Evolutionary conservation across 2,797 vertebrate species (phyloP).

Genomic region (Mus caroli): DNA sequence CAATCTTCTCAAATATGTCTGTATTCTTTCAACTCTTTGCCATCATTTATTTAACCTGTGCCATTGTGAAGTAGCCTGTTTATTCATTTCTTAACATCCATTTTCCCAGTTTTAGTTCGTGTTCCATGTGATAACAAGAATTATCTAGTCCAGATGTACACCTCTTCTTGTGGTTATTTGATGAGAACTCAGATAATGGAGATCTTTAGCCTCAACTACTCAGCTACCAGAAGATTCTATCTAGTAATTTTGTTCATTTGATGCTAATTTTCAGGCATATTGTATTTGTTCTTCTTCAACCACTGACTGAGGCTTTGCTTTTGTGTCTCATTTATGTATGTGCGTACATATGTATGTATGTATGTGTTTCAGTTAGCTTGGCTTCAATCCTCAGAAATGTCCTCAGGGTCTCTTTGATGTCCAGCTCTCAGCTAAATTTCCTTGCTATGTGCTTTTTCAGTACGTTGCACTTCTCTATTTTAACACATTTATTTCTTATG

Average conservation of each 20-base stretch:
- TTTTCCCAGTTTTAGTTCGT: not conserved
- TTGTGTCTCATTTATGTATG: not conserved
- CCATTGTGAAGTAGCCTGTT: not conserved
- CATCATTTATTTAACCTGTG: not conserved
- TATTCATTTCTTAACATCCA: not conserved
- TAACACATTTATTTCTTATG: slow-evolving; percentile 33
- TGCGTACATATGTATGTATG: not conserved
- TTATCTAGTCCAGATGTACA: not conserved
- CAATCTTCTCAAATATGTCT: not conserved
- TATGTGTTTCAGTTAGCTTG: not conserved
- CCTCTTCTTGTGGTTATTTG: not conserved
- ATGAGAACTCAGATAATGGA: not conserved
- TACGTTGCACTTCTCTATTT: slow-evolving; percentile 44
- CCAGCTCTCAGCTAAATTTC: slow-evolving; percentile 8
- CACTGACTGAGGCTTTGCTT: not conserved
- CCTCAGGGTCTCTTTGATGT: not conserved
- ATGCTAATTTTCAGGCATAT: not conserved
- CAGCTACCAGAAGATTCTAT: not conserved
- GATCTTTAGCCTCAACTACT: not conserved
- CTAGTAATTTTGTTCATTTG: not conserved
- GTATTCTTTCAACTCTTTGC: not conserved
- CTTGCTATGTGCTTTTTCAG: not conserved
- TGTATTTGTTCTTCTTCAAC: not conserved
- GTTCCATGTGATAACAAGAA: not conserved
- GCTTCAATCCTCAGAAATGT: not conserved